phyloP scores from a whole-genome alignment of 2,888 invertebrate species.

The Nephrotoma flavescens region DNA sequence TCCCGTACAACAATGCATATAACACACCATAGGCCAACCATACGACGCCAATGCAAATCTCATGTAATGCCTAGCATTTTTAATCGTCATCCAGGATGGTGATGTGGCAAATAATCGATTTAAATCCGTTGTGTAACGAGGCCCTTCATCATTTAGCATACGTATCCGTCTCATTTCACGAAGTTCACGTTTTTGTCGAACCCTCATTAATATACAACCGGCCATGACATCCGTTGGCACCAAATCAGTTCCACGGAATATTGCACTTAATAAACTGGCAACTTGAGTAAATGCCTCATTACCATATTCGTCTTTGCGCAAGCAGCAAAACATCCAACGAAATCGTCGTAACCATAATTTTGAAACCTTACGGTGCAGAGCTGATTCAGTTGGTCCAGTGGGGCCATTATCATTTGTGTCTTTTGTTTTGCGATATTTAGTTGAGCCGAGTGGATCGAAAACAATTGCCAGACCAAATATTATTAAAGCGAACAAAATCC shows the following conservation, averaged over 20 bases:
- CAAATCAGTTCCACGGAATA: slow-evolving; percentile 72
- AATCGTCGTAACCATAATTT: slow-evolving; percentile 61
- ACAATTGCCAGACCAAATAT: slow-evolving; percentile 62
- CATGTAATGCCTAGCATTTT: slow-evolving; percentile 60
- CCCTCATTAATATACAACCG: slow-evolving; percentile 68
- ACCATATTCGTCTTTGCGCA: slow-evolving; percentile 57
- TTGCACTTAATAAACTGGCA: slow-evolving; percentile 61
- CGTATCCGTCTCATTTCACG: slow-evolving; percentile 53
- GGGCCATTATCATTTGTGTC: slow-evolving; percentile 9
- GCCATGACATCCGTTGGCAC: slow-evolving; percentile 82
- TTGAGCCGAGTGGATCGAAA: slow-evolving; percentile 67
- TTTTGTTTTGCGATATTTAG: slow-evolving; percentile 13
- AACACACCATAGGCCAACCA: slow-evolving; percentile 77
- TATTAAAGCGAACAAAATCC: slow-evolving; percentile 60
- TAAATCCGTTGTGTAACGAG: slow-evolving; percentile 27
- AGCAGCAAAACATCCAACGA: slow-evolving; percentile 59
- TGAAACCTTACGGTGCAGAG: slow-evolving; percentile 39
- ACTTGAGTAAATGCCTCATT: slow-evolving; percentile 67
- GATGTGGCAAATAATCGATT: slow-evolving; percentile 44
- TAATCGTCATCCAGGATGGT: slow-evolving; percentile 68
- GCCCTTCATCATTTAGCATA: slow-evolving; percentile 40
- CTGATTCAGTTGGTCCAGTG: slow-evolving; percentile 34
- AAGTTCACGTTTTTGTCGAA: slow-evolving; percentile 58
- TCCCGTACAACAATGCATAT: slow-evolving; percentile 59
- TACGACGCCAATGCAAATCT: slow-evolving; percentile 71